A percentile compares a stretch with the other conserved stretches of the same genome.
Evolutionary conservation across 2,797 vertebrate genomes (phyloP).

Genomic region (Petrocephalus schoutedeni): DNA sequence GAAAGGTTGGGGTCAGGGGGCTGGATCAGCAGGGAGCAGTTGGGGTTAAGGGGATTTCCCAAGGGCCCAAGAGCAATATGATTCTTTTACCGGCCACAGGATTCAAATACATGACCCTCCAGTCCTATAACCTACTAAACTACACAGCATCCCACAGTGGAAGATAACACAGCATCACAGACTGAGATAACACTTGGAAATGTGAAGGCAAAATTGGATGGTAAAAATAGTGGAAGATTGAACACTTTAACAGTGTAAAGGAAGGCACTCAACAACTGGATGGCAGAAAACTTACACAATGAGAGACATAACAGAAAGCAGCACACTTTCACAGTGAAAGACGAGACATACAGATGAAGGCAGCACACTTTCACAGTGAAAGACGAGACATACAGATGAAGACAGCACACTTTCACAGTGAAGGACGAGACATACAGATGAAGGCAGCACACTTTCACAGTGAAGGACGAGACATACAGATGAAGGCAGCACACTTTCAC

Average conservation of each 20-base stretch:
- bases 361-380: background rate
- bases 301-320: background rate
- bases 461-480: background rate
- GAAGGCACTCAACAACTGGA: no score
- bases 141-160: background rate
- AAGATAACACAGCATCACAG: background rate
- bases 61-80: background rate
- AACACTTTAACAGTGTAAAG: no score
- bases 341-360: background rate
- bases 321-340: background rate
- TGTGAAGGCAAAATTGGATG: no score
- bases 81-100: background rate
- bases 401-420: no score
- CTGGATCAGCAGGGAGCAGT: background rate
- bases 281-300: background rate
- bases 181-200: no score
- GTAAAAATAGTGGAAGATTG: no score
- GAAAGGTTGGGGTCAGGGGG: background rate
- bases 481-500: background rate
- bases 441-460: background rate
- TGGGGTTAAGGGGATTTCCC: background rate
- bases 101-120: background rate
- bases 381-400: no score
- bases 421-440: no score
- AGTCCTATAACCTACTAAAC: background rate